Evolutionary conservation across 2,888 invertebrate species (phyloP).

Genomic region (Drosophila histrio): DNA sequence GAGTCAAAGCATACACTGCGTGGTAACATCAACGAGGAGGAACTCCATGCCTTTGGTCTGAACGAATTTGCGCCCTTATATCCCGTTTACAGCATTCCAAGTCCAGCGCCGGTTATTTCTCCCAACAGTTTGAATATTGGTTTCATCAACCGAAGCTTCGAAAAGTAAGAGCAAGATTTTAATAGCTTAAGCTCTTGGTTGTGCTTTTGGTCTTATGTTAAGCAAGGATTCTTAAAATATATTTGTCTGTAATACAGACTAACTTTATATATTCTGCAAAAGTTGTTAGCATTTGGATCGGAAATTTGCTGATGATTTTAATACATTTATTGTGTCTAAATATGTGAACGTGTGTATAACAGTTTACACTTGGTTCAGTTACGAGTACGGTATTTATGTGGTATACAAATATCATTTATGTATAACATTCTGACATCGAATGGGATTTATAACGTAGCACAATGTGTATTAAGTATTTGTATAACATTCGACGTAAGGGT

Average conservation of each 20-base stretch:
- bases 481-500: background rate
- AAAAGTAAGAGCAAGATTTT: slow-evolving; percentile 42
- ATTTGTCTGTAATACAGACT: slow-evolving; percentile 10
- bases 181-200: background rate
- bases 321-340: background rate
- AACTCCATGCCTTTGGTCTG: slow-evolving; percentile 69
- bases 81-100: slow-evolving; percentile 81
- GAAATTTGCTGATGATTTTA: background rate
- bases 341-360: background rate
- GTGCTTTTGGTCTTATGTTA: background rate
- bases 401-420: background rate
- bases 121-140: slow-evolving; percentile 43
- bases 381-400: background rate
- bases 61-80: slow-evolving; percentile 82
- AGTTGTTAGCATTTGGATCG: background rate
- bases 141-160: slow-evolving; percentile 62
- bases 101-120: slow-evolving; percentile 47
- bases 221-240: slow-evolving; percentile 15
- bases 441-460: background rate
- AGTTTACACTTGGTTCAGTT: background rate
- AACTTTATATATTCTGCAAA: background rate
- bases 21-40: slow-evolving; percentile 78
- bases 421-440: background rate
- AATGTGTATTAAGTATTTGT: background rate
- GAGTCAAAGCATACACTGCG: slow-evolving; percentile 79